Conservation (phyloP, 2,113 vertebrate species). For the Perca fluviatilis region DNA sequence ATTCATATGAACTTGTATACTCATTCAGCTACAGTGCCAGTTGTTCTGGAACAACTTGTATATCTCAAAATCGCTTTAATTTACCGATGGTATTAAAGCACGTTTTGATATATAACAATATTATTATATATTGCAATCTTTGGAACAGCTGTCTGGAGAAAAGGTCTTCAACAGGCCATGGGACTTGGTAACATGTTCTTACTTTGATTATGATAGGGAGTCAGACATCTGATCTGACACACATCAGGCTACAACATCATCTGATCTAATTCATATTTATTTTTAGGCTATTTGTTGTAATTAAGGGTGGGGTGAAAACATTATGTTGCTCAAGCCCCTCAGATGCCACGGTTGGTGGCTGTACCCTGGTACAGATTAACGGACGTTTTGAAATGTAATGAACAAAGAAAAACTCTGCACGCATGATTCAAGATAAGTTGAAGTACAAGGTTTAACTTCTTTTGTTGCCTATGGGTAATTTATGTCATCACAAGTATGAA, state of each 20-base stretch:
- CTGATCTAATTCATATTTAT: neutral
- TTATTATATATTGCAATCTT: neutral
- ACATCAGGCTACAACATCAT: neutral
- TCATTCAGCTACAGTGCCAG: too few relatives aligned
- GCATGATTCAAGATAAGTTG: neutral
- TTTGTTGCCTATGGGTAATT: neutral
- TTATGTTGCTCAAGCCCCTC: too few relatives aligned
- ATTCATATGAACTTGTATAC: neutral
- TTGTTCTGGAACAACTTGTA: too few relatives aligned
- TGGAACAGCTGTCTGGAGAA: neutral
- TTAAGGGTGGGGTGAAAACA: neutral
- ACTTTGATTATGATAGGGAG: neutral
- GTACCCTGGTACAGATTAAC: too few relatives aligned
- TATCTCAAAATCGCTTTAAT: too few relatives aligned
- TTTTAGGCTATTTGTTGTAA: neutral
- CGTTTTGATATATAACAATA: neutral
- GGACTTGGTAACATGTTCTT: neutral
- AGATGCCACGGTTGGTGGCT: too few relatives aligned
- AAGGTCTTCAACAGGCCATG: neutral
- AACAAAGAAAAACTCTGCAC: neutral
- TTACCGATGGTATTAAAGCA: too few relatives aligned
- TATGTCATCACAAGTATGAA: neutral
- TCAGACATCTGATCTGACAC: neutral
- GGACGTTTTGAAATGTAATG: too few relatives aligned
- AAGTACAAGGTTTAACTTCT: conserved; percentile 1